A percentile compares a stretch with the other conserved stretches of the same genome.
Conservation (phyloP, 2,797 vertebrate species). For the Orientallactaga sibirica region DNA sequence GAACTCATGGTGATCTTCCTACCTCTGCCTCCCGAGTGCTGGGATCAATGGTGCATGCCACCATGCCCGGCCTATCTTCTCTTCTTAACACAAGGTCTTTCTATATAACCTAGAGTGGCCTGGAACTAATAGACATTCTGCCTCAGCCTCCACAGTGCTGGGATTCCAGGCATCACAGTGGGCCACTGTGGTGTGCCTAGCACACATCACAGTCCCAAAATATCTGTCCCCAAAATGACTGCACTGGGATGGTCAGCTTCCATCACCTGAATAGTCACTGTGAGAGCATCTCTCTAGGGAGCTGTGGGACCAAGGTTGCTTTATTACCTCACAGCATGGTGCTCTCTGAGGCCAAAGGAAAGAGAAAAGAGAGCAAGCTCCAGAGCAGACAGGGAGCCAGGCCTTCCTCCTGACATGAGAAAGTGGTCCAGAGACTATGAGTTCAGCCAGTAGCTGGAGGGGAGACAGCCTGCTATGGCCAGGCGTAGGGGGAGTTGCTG, state of each 20-base stretch:
- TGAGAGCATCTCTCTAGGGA: constrained; percentile 12
- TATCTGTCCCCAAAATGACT: background rate
- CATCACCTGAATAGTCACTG: background rate
- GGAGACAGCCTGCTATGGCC: background rate
- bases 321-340: constrained; percentile 33
- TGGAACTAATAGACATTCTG: background rate
- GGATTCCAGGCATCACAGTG: too few relatives aligned
- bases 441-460: background rate
- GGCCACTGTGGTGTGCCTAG: too few relatives aligned
- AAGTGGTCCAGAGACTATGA: background rate
- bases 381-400: constrained; percentile 28
- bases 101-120: background rate
- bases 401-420: background rate
- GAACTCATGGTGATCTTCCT: too few relatives aligned
- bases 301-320: background rate
- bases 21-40: too few relatives aligned
- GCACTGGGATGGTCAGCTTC: background rate
- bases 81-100: background rate
- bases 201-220: too few relatives aligned
- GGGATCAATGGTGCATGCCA: too few relatives aligned
- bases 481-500: background rate
- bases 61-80: too few relatives aligned
- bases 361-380: constrained; percentile 55
- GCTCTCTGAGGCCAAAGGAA: constrained; percentile 51
- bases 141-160: background rate